Evolutionary conservation across 2,888 invertebrate species (phyloP).

Genomic region (Smittia aterrima): DNA sequence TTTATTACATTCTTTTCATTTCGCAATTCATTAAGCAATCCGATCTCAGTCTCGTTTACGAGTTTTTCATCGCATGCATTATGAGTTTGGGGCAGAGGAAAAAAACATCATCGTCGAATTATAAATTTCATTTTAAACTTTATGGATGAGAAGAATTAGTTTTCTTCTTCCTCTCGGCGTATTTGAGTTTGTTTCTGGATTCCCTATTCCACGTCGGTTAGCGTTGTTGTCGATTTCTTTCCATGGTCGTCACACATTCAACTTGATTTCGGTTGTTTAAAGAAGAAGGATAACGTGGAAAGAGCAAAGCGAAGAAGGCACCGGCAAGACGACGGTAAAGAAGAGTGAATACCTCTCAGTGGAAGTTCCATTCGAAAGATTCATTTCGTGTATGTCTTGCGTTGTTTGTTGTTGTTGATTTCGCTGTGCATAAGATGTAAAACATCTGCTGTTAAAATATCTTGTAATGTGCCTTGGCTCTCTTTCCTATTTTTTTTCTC

Average conservation of each 20-base stretch:
- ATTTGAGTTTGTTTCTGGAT: background rate
- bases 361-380: background rate
- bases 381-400: constrained; percentile 6
- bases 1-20: constrained; percentile 12
- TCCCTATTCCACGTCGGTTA: background rate
- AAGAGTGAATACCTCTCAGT: background rate
- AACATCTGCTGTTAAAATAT: constrained; percentile 40
- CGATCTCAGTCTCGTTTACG: background rate
- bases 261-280: background rate
- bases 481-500: background rate
- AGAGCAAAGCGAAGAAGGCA: background rate
- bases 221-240: background rate
- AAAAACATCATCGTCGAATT: background rate
- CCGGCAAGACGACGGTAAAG: background rate
- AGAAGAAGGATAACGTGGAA: background rate
- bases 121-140: background rate
- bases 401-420: constrained; percentile 19
- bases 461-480: constrained; percentile 1
- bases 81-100: background rate
- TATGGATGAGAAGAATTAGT: background rate
- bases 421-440: constrained; percentile 36
- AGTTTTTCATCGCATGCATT: background rate
- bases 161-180: background rate
- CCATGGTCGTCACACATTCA: background rate
- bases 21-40: constrained; percentile 26